These are phyloP conservation scores for Babyrousa celebensis DNA, from an alignment of 2,797 vertebrate species.

Conservation along the genomic window DNA sequence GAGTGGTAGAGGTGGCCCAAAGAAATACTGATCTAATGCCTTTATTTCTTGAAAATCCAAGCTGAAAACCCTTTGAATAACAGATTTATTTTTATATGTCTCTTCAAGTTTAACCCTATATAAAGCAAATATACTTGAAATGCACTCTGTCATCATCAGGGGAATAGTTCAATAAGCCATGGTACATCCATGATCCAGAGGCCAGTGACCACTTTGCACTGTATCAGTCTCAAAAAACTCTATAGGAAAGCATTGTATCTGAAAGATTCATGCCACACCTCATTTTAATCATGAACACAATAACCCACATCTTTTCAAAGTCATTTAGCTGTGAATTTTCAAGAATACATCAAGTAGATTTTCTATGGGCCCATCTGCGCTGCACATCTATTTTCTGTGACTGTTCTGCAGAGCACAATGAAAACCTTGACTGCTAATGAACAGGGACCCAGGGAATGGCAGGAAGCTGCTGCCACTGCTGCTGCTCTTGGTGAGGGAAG, in stretches of 20 bases:
- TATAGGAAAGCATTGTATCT: slow-evolving; percentile 41
- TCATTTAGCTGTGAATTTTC: slow-evolving; percentile 86
- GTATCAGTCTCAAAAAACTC: slow-evolving; percentile 65
- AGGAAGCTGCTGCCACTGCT: neutral
- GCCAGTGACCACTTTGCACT: slow-evolving; percentile 19
- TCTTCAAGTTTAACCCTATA: slow-evolving; percentile 43
- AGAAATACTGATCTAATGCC: slow-evolving; percentile 5
- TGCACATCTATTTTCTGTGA: slow-evolving; percentile 86
- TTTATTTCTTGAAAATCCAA: slow-evolving; percentile 57
- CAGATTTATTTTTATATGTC: slow-evolving; percentile 46
- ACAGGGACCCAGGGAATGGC: slow-evolving; percentile 51
- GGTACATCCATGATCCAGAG: slow-evolving; percentile 4
- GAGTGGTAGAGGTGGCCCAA: neutral
- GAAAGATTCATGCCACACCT: slow-evolving; percentile 74
- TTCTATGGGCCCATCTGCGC: slow-evolving; percentile 87
- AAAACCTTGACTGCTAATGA: slow-evolving; percentile 85
- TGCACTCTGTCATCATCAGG: slow-evolving; percentile 24
- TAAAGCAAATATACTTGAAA: slow-evolving; percentile 53
- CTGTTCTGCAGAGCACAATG: slow-evolving; percentile 87
- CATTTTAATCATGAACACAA: slow-evolving; percentile 85
- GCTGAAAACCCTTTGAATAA: slow-evolving; percentile 50
- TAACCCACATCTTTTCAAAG: slow-evolving; percentile 84
- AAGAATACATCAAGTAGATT: slow-evolving; percentile 86
- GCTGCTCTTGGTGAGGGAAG: neutral
- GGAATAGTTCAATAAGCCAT: slow-evolving; percentile 41